phyloP scores from a whole-genome alignment of 2,797 vertebrate species.

The Netta rufina region DNA sequence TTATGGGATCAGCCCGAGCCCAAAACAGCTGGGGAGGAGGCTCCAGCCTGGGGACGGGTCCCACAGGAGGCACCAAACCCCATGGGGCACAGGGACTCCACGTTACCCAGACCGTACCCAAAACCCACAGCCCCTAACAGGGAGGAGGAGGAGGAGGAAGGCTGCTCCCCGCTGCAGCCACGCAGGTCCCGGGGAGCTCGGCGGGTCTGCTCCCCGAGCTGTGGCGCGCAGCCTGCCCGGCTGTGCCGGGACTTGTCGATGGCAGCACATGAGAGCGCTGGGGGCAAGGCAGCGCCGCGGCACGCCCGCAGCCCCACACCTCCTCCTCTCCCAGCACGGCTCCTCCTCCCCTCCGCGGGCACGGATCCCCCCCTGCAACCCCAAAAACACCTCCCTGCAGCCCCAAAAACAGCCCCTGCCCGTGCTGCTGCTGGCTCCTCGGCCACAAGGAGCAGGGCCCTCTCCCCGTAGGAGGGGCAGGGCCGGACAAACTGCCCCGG shows the following conservation, averaged over 20 bases:
- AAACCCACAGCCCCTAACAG: no score
- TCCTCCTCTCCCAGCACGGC: not conserved
- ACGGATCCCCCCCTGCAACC: not conserved
- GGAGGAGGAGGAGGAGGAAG: not conserved
- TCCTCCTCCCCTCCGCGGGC: not conserved
- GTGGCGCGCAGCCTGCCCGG: not conserved
- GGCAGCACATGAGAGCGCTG: slow-evolving; percentile 44
- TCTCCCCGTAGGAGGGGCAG: rapidly evolving
- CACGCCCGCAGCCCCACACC: not conserved
- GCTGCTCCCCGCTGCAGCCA: not conserved
- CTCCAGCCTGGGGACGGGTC: no score
- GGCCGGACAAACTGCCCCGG: not conserved
- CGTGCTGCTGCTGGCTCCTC: no score
- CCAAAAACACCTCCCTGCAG: not conserved
- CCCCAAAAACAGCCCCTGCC: not conserved
- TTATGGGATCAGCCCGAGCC: no score
- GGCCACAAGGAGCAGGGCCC: not conserved
- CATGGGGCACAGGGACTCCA: not conserved
- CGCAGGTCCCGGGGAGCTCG: not conserved
- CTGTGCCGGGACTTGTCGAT: slow-evolving; percentile 38
- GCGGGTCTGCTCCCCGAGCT: not conserved
- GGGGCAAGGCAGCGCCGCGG: not conserved
- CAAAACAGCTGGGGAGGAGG: no score
- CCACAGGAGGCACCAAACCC: no score
- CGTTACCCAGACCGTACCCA: rapidly evolving